Evolutionary conservation across 2,797 vertebrate species (phyloP).

Genomic region (Morelia viridis): DNA sequence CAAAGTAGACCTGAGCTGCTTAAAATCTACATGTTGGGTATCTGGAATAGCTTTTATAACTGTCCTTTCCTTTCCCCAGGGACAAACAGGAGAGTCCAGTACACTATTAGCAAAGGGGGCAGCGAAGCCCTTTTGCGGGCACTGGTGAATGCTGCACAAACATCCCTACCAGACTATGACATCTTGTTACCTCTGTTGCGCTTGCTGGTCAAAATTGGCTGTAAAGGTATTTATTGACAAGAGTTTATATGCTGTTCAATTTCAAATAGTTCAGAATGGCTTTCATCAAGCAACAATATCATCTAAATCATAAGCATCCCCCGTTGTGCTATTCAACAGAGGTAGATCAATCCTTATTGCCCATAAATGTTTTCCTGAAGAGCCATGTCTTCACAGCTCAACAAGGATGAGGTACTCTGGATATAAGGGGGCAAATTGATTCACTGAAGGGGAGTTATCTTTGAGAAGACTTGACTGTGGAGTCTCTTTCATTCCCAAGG

Average conservation of each 20-base stretch:
- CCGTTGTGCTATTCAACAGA: background rate
- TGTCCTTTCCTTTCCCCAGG: constrained; percentile 68
- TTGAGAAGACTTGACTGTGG: background rate
- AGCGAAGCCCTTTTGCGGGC: constrained; percentile 85
- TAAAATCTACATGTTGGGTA: background rate
- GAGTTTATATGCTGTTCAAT: background rate
- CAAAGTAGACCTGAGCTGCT: background rate
- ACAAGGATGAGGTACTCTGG: background rate
- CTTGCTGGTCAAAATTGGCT: constrained; percentile 87
- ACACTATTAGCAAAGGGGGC: constrained; percentile 89
- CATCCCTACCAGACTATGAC: constrained; percentile 67
- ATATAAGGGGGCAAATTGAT: background rate
- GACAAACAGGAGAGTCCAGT: constrained; percentile 82
- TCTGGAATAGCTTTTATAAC: background rate
- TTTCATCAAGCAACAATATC: background rate
- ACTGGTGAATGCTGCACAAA: constrained; percentile 68
- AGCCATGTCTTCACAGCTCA: background rate
- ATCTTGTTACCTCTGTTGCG: constrained; percentile 82
- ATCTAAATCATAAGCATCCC: background rate
- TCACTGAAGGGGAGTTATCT: background rate
- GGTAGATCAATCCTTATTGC: background rate
- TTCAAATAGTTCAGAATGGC: background rate
- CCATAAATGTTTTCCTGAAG: background rate
- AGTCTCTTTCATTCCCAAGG: background rate
- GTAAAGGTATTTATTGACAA: constrained; percentile 77